phyloP scores from a whole-genome alignment of 2,888 invertebrate genomes.

The Drosophila tanythrix region DNA sequence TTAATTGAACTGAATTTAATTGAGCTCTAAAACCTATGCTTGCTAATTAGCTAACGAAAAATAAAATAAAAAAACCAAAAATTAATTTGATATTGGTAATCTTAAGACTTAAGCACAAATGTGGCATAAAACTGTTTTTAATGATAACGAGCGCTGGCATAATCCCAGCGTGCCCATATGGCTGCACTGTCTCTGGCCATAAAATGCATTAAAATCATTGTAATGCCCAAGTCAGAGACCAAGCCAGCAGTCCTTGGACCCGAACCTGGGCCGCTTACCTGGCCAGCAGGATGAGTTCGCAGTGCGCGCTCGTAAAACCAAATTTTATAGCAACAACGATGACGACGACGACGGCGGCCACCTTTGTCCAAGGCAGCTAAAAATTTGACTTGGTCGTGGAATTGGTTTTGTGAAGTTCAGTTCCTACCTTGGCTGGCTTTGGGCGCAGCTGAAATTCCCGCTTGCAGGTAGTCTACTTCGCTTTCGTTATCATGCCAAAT shows the following conservation, averaged over 20 bases:
- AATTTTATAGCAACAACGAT: slow-evolving; percentile 67
- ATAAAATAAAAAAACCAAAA: slow-evolving; percentile 16
- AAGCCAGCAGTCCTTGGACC: slow-evolving; percentile 17
- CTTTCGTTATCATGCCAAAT: slow-evolving; percentile 71
- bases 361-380: slow-evolving; percentile 21
- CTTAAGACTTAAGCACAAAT: slow-evolving; percentile 49
- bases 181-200: slow-evolving; percentile 69
- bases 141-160: slow-evolving; percentile 48
- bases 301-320: slow-evolving; percentile 68
- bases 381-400: slow-evolving; percentile 8
- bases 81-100: slow-evolving; percentile 53
- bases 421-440: slow-evolving; percentile 14
- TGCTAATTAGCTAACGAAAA: slow-evolving; percentile 49
- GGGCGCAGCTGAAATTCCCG: slow-evolving; percentile 52
- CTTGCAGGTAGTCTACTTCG: slow-evolving; percentile 22
- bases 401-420: slow-evolving; percentile 26
- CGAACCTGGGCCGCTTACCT: slow-evolving; percentile 59
- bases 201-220: slow-evolving; percentile 79
- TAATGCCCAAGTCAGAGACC: slow-evolving; percentile 72
- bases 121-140: slow-evolving; percentile 63
- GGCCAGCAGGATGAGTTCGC: slow-evolving; percentile 53
- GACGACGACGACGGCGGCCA: slow-evolving; percentile 10
- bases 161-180: slow-evolving; percentile 72
- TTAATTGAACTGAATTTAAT: slow-evolving; percentile 27
- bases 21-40: not conserved